Percentiles rank a stretch among this genome's conserved stretches.
phyloP scores from a whole-genome alignment of 2,888 invertebrate species.

The Drosophila limbata region DNA sequence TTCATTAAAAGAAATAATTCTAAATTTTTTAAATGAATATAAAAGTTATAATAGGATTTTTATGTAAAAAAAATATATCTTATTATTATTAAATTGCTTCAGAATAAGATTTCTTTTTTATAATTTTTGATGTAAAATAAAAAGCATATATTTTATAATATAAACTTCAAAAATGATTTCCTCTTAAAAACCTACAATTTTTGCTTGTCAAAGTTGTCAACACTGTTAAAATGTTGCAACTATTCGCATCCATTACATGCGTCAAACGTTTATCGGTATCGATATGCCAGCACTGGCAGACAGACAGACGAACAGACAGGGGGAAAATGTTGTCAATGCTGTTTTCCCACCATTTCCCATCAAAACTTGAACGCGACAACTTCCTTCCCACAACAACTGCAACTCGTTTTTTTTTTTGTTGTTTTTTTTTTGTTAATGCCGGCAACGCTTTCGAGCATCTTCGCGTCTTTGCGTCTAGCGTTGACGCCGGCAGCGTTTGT shows the following conservation, averaged over 20 bases:
- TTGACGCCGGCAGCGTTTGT: constrained; percentile 14
- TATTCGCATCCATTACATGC: constrained; percentile 13
- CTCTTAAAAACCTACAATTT: too few relatives aligned
- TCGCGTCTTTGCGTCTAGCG: constrained; percentile 67
- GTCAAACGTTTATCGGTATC: constrained; percentile 14
- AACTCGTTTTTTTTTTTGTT: constrained; percentile 55
- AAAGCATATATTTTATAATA: too few relatives aligned
- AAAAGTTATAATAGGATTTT: too few relatives aligned
- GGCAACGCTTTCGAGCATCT: constrained; percentile 63
- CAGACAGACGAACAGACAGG: neutral
- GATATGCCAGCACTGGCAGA: neutral
- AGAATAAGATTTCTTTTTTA: too few relatives aligned
- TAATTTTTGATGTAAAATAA: too few relatives aligned
- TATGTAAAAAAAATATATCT: too few relatives aligned
- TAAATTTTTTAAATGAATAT: too few relatives aligned
- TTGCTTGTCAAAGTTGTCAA: neutral
- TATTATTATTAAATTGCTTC: too few relatives aligned
- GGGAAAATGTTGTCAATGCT: constrained; percentile 25
- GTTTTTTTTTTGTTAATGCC: constrained; percentile 21
- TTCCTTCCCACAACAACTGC: constrained; percentile 46
- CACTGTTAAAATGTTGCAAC: neutral
- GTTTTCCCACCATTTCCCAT: constrained; percentile 47
- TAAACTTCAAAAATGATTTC: too few relatives aligned
- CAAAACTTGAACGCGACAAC: constrained; percentile 61
- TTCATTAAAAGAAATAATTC: too few relatives aligned